Percentiles rank a stretch among this genome's conserved stretches.
Conservation (phyloP, 92 coral and sea anemone species). For the Palythoa heliodiscus region DNA sequence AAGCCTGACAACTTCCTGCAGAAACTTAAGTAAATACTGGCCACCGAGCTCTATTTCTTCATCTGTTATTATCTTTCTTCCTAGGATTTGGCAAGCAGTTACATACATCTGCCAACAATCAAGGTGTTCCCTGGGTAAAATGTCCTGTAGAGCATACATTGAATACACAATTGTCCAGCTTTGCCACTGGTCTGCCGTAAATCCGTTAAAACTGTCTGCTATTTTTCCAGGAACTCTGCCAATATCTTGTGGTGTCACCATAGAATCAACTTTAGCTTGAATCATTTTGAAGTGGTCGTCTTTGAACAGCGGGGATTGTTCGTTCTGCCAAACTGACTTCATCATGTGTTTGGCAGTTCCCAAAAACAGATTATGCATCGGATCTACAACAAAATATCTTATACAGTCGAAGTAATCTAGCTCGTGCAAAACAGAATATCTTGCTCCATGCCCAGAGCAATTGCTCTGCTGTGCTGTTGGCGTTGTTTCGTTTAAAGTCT, state of each 20-base stretch:
- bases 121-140: slow-evolving; percentile 10
- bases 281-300: slow-evolving; percentile 52
- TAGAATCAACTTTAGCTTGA: slow-evolving; percentile 50
- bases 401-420: slow-evolving; percentile 67
- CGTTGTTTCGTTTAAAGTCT: slow-evolving; percentile 24
- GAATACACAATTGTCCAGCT: slow-evolving; percentile 63
- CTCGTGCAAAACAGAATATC: slow-evolving; percentile 63
- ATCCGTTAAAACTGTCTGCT: slow-evolving; percentile 56
- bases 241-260: slow-evolving; percentile 49
- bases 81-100: slow-evolving; percentile 22
- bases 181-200: slow-evolving; percentile 75
- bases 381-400: slow-evolving; percentile 60
- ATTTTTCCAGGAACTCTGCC: slow-evolving; percentile 58
- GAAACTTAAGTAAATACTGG: slow-evolving; percentile 28
- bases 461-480: slow-evolving; percentile 46
- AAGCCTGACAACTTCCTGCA: slow-evolving; percentile 8
- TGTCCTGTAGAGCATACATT: slow-evolving; percentile 51
- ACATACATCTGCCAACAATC: slow-evolving; percentile 6
- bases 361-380: slow-evolving; percentile 14
- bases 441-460: slow-evolving; percentile 57
- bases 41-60: slow-evolving; percentile 30
- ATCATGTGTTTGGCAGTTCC: slow-evolving; percentile 39
- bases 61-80: background rate
- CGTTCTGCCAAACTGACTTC: slow-evolving; percentile 61
- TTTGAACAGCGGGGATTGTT: slow-evolving; percentile 39